These are phyloP conservation scores for Mycteria americana DNA, from an alignment of 2,797 vertebrate genomes.

Conservation along the genomic window DNA sequence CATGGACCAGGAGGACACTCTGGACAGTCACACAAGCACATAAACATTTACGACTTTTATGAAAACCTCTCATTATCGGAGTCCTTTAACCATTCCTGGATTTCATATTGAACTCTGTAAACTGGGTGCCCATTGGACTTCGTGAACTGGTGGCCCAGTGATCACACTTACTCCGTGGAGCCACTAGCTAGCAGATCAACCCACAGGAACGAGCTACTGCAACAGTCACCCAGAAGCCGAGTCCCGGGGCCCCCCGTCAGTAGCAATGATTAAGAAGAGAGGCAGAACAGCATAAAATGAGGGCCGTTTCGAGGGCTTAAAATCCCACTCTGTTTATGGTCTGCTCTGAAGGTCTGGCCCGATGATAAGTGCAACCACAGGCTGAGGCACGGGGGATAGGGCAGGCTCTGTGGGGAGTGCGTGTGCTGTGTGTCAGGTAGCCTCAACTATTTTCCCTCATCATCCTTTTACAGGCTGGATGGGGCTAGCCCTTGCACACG, in stretches of 20 bases:
- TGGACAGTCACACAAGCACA: neutral
- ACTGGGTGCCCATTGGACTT: neutral
- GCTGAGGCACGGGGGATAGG: neutral
- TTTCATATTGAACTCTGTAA: neutral
- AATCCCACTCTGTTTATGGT: neutral
- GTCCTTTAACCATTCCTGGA: neutral
- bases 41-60: neutral
- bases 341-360: neutral
- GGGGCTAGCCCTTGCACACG: rapidly evolving
- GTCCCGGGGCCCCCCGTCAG: neutral
- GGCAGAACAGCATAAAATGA: rapidly evolving
- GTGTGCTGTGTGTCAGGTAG: neutral
- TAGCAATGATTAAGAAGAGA: neutral
- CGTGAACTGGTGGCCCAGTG: neutral
- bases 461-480: neutral
- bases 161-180: neutral
- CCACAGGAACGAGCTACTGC: neutral
- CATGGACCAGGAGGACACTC: neutral
- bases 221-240: neutral
- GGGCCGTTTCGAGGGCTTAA: neutral
- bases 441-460: neutral
- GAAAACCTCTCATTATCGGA: neutral
- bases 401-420: too few relatives aligned
- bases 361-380: neutral
- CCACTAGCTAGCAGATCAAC: neutral